Conservation (phyloP, 2,888 invertebrate species). For the Exocentrus adspersus region DNA sequence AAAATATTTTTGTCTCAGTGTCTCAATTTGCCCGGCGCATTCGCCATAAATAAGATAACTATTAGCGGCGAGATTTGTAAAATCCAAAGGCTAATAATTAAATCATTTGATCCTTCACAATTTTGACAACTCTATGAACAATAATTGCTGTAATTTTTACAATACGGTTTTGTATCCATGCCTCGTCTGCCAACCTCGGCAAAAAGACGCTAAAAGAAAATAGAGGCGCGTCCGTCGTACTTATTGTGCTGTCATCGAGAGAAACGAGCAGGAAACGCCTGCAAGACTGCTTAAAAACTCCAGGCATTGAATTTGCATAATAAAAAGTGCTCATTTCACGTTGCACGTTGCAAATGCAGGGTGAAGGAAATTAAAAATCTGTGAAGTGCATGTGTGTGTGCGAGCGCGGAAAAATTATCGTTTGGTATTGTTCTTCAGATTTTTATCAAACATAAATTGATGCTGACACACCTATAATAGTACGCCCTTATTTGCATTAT, state of each 20-base stretch:
- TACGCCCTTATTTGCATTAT: slow-evolving; percentile 26
- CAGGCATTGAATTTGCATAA: slow-evolving; percentile 24
- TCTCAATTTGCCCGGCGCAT: no score
- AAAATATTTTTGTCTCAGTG: no score
- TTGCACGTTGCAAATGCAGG: slow-evolving; percentile 3
- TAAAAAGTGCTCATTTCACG: slow-evolving; percentile 15
- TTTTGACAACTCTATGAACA: no score
- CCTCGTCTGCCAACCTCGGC: background rate
- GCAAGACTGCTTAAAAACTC: slow-evolving; percentile 8
- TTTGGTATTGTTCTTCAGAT: slow-evolving; percentile 26
- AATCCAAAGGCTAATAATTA: no score
- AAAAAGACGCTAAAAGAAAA: background rate
- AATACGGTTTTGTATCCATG: background rate
- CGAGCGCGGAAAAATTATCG: slow-evolving; percentile 18
- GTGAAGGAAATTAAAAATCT: background rate
- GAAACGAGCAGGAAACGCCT: slow-evolving; percentile 22
- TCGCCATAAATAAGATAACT: no score
- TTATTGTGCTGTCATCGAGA: slow-evolving; percentile 24
- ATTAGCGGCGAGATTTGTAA: no score
- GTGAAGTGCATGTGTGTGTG: slow-evolving; percentile 13
- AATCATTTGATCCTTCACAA: no score
- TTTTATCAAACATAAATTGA: slow-evolving; percentile 28
- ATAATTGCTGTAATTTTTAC: no score
- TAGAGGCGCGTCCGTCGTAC: slow-evolving; percentile 9
- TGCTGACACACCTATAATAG: slow-evolving; percentile 25